Percentiles rank a stretch among this genome's conserved stretches.
These are phyloP conservation scores for Anoura caudifer DNA, from an alignment of 2,113 vertebrate genomes.

Conservation along the genomic window DNA sequence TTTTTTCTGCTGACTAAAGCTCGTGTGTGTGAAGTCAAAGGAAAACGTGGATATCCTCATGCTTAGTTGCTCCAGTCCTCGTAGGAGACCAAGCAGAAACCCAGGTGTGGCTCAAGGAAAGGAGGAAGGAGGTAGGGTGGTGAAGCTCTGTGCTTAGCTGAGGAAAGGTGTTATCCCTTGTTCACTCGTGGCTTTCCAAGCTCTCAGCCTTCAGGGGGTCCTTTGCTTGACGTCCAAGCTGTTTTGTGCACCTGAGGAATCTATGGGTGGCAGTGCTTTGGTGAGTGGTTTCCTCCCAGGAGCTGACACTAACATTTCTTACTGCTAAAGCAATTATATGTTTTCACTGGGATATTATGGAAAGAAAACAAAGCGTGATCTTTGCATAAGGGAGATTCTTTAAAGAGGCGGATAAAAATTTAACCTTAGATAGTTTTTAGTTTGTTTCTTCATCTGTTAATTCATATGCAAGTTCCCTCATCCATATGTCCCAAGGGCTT, in stretches of 20 bases:
- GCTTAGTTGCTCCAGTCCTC: background rate
- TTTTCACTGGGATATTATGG: background rate
- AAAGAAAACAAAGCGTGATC: background rate
- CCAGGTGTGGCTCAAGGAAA: background rate
- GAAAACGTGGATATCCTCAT: background rate
- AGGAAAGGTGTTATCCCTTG: background rate
- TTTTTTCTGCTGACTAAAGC: background rate
- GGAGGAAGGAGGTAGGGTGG: background rate
- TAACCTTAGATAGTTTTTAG: background rate
- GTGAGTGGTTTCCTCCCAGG: background rate
- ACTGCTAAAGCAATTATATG: background rate
- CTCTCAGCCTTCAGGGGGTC: too few species aligned
- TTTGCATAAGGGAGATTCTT: background rate
- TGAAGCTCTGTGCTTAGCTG: background rate
- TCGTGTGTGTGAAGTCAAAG: background rate
- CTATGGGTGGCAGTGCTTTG: background rate
- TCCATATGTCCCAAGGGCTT: background rate
- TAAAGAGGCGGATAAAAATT: background rate
- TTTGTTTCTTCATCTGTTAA: background rate
- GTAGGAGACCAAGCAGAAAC: background rate
- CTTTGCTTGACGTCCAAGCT: background rate
- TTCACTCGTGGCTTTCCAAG: background rate
- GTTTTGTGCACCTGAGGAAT: background rate
- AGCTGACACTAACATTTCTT: background rate
- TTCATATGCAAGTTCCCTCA: background rate